A percentile compares a stretch with the other conserved stretches of the same genome.
Evolutionary conservation across 2,888 invertebrate genomes (phyloP).

Genomic region (Drosophila subsilvestris): DNA sequence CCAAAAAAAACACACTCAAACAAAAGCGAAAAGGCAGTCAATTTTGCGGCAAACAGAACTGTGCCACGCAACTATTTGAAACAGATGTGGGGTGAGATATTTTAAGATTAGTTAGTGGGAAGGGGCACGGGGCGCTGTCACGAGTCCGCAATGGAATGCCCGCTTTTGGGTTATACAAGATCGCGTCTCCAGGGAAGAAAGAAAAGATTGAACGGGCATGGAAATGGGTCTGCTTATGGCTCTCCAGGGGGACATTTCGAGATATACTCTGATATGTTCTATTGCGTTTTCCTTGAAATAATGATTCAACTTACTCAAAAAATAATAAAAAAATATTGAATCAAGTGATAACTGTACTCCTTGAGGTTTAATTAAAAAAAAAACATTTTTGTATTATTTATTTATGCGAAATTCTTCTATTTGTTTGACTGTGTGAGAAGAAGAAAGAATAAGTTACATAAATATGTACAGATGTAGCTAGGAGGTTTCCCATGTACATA

Average conservation of each 20-base stretch:
- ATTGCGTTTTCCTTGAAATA: background rate
- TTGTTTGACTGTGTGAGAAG: no score
- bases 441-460: no score
- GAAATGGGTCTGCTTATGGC: conserved; percentile 4
- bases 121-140: background rate
- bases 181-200: conserved; percentile 20
- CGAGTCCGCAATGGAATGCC: background rate
- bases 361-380: background rate
- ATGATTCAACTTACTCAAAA: background rate
- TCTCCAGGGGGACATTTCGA: conserved; percentile 5
- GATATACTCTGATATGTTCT: conserved; percentile 3
- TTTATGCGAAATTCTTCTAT: no score
- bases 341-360: background rate
- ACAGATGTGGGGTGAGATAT: conserved; percentile 47
- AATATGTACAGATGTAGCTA: no score
- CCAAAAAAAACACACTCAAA: conserved; percentile 10
- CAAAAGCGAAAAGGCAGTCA: conserved; percentile 6
- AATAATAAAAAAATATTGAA: background rate
- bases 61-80: conserved; percentile 24
- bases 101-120: conserved; percentile 22
- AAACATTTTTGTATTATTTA: background rate
- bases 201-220: background rate
- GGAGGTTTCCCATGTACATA: no score
- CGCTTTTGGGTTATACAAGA: conserved; percentile 4
- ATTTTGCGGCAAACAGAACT: conserved; percentile 4